These are phyloP conservation scores for Lepidurus couesii DNA, from an alignment of 1,140 invertebrate species.

Conservation along the genomic window DNA sequence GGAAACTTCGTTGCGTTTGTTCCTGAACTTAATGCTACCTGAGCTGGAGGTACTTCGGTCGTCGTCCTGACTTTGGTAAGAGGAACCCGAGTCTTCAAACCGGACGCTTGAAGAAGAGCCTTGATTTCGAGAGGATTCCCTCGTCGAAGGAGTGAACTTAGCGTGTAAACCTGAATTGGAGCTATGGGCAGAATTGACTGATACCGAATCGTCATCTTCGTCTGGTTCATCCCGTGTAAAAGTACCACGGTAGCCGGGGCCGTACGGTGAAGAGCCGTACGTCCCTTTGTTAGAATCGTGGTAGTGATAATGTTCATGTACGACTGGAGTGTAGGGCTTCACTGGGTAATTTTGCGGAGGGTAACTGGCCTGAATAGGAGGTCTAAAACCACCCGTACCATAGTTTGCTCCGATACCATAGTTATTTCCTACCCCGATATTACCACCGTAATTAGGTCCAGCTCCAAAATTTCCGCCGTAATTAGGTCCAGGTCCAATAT, in stretches of 20 bases:
- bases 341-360: not conserved
- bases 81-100: slow-evolving; percentile 6
- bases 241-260: not conserved
- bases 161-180: slow-evolving; percentile 26
- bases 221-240: not conserved
- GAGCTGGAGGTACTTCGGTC: not conserved
- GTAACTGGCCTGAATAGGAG: not conserved
- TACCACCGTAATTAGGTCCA: slow-evolving; percentile 2
- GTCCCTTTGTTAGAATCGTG: slow-evolving; percentile 23
- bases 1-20: not conserved
- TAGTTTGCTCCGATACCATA: not conserved
- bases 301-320: slow-evolving; percentile 33
- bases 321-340: slow-evolving; percentile 5
- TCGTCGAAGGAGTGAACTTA: not conserved
- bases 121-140: slow-evolving; percentile 2
- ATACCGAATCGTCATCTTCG: not conserved
- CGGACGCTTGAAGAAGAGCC: not conserved
- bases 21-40: not conserved
- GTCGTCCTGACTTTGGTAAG: not conserved
- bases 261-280: slow-evolving; percentile 11
- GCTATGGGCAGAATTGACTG: not conserved
- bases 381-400: not conserved
- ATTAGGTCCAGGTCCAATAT: not conserved
- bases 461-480: not conserved
- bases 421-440: not conserved